Evolutionary conservation across 1,140 invertebrate genomes (phyloP), one percentile per base, ranked within the genome.

Genomic region (Cherax destructor): DNA sequence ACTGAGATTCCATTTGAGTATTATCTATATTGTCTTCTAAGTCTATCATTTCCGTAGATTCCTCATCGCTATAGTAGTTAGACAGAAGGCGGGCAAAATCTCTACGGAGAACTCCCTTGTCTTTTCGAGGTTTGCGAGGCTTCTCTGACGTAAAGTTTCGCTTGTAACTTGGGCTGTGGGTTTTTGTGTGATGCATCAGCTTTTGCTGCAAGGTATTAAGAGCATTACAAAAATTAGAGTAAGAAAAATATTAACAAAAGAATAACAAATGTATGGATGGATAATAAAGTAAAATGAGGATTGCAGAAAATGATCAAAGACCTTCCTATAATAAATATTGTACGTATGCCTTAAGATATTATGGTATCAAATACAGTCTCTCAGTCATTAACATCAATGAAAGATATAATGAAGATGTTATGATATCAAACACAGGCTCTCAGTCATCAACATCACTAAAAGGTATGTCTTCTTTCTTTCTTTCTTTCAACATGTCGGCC

Each of bases 101-200:
- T 7, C 50, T 18, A 11, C 76, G 76, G 9, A 78, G 16, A 52
- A 21, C 10, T 21, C 85, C 85, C 61, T 87, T 87, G 56, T 87
- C 85, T 50, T 87, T 87, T 10, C 85, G 85, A 30, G 85, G 72
- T 24, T 87, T 87, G 4, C 85, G 85, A n/a, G 85, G 85, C 13
- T 79, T 79, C 76, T 87, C 30, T 16, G 85, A 61, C 0, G 3
- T 21, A 59, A 52, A 76, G 52, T 30, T 87, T 49, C 76, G 16
- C 30, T 61, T 87, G 49, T 87, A 87, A 47, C 24, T 65, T 79
- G 85, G 85, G 13, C 52, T 50, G 21, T 87, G 85, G 24, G 76
- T 77, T 18, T 49, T 78, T 52, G 76, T 87, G 52, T 87, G 85
- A 0, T 78, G 72, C 18, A 87, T 87, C 56, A 87, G 47, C 21